Percentiles rank a stretch among this genome's conserved stretches.
phyloP scores from a whole-genome alignment of 2,888 invertebrate genomes.

The Colletes collaris region DNA sequence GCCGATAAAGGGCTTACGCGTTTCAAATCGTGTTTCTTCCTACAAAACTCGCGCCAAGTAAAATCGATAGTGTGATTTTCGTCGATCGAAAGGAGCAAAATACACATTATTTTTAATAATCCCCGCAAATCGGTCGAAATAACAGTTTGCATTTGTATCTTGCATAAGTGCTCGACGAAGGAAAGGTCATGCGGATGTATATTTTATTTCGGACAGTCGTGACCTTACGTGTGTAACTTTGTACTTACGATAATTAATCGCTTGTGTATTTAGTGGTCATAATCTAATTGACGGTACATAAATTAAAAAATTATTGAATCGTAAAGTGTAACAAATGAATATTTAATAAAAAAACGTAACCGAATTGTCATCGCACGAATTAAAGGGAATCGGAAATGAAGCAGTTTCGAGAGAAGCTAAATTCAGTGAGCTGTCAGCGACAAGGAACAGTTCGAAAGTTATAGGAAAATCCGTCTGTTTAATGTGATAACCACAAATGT shows the following conservation, averaged over 20 bases:
- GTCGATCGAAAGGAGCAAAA: neutral
- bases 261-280: conserved; percentile 3
- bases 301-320: neutral
- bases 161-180: neutral
- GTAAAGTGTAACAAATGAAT: conserved; percentile 2
- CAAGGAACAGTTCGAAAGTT: conserved; percentile 5
- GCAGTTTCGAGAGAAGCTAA: conserved; percentile 24
- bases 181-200: neutral
- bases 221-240: neutral
- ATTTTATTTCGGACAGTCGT: neutral
- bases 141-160: neutral
- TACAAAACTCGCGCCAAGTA: conserved; percentile 27
- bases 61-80: conserved; percentile 30
- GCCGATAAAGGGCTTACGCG: conserved; percentile 59
- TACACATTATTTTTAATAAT: neutral
- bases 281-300: conserved; percentile 19
- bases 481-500: conserved; percentile 38
- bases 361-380: neutral
- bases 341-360: neutral
- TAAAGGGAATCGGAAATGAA: neutral
- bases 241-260: neutral
- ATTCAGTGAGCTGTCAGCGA: conserved; percentile 33
- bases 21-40: conserved; percentile 35
- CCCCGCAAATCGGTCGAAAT: neutral
- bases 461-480: conserved; percentile 27